Conservation (phyloP, 2,113 vertebrate genomes). For the Chloroceryle aenea region DNA sequence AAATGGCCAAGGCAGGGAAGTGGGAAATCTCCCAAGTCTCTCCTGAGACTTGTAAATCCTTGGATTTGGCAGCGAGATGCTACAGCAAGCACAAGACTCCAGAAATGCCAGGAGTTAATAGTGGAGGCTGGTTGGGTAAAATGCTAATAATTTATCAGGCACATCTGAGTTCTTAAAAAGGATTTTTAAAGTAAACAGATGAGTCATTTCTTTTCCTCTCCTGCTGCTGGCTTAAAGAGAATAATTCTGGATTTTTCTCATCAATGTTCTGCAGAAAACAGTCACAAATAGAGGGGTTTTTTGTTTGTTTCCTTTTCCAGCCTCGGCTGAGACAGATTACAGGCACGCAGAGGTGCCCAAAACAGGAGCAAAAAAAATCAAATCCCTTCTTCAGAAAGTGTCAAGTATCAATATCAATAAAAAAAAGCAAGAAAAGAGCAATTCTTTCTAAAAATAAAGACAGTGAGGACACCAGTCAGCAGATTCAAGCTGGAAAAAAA, state of each 20-base stretch:
- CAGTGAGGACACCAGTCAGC: not conserved
- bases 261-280: not conserved
- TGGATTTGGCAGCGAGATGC: not conserved
- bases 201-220: constrained; percentile 17
- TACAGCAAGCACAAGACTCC: rapidly evolving
- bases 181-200: constrained; percentile 39
- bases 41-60: constrained; percentile 24
- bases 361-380: not conserved
- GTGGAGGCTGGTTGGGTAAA: not conserved
- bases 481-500: not conserved
- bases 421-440: not conserved
- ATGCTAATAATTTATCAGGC: not conserved
- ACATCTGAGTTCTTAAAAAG: not conserved
- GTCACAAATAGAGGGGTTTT: not conserved
- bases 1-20: constrained; percentile 5
- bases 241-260: not conserved
- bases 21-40: not conserved
- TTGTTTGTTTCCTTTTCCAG: not conserved
- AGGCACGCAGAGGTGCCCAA: not conserved
- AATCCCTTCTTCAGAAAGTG: not conserved
- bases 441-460: constrained; percentile 21
- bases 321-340: not conserved
- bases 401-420: not conserved
- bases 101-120: not conserved
- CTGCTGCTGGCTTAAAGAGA: not conserved